Evolutionary conservation across 30 jellyfish, hydroid and myxozoan genomes (phyloP), one percentile per base, ranked within the genome.

Genomic region (Hydra vulgaris): DNA sequence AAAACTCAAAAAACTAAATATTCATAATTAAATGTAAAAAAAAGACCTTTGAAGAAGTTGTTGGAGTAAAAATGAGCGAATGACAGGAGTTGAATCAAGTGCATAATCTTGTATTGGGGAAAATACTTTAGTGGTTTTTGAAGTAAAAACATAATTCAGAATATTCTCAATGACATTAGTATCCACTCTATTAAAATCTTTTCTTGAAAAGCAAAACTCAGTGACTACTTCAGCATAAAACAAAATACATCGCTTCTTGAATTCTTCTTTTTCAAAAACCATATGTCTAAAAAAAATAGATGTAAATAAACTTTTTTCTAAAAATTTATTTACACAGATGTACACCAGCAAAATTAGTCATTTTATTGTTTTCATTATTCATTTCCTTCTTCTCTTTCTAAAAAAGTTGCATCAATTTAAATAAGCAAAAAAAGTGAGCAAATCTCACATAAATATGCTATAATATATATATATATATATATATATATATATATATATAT

Each of bases 1-100:
- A n/a, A n/a, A n/a, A n/a, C n/a, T n/a, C n/a, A n/a, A n/a, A n/a
- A n/a, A n/a, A n/a, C n/a, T n/a, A n/a, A n/a, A n/a, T n/a, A n/a
- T n/a, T n/a, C n/a, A n/a, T n/a, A n/a, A n/a, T n/a, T n/a, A n/a
- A n/a, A n/a, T n/a, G n/a, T 25, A 3, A 4, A 73, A 73, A 73
- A 73, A 25, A 18, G 22, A 74, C 82, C 66, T 74, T 67, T 81
- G 79, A 40, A 87, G 78, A 17, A 87, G 79, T 78, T 81, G 96
- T 68, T 81, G 96, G n/a, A 87, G 72, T 19, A 87, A 82, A 53
- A 81, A 87, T n/a, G 96, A 87, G 7, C 96, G 85, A 21, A 87
- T 82, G 7, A 85, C 79, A 1, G 96, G 96, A 0, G 95, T 80
- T 21, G 90, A 70, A 56, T 87, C 96, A 7, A 81, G 82, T 8